phyloP scores from a whole-genome alignment of 2,888 invertebrate species.

The Acholoe squamosa region DNA sequence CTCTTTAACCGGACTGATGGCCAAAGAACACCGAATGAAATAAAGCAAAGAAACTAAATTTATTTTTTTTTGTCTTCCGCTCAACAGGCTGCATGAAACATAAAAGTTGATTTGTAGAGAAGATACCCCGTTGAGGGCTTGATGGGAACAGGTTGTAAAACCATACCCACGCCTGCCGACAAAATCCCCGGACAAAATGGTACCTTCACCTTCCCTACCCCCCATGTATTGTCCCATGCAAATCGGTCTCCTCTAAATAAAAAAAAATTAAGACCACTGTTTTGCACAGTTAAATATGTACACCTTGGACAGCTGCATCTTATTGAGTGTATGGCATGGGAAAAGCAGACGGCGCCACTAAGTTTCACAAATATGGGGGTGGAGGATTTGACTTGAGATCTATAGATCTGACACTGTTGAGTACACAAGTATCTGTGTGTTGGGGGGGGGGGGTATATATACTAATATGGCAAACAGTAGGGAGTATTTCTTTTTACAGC shows the following conservation, averaged over 20 bases:
- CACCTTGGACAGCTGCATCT: constrained; percentile 20
- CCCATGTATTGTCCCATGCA: background rate
- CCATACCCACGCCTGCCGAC: background rate
- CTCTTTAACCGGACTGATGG: too few relatives aligned
- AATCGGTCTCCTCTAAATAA: too few relatives aligned
- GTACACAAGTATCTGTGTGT: too few relatives aligned
- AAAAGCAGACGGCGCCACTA: background rate
- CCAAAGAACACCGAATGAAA: too few relatives aligned
- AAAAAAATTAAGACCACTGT: too few relatives aligned
- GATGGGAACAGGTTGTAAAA: constrained; percentile 22
- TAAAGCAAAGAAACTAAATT: background rate
- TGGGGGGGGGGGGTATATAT: too few relatives aligned
- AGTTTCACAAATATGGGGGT: too few relatives aligned
- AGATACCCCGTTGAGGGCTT: background rate
- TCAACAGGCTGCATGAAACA: background rate
- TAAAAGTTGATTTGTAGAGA: constrained; percentile 14
- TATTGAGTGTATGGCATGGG: constrained; percentile 7
- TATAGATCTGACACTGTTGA: too few relatives aligned
- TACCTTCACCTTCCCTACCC: background rate
- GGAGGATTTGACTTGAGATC: too few relatives aligned
- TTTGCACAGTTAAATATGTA: background rate
- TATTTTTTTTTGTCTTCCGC: constrained; percentile 8
- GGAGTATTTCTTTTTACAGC: too few relatives aligned
- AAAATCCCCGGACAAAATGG: background rate
- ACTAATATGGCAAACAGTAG: too few relatives aligned